Base-by-base conservation (phyloP, 2,888 invertebrate genomes). In the Dolichopus griseipennis region DNA sequence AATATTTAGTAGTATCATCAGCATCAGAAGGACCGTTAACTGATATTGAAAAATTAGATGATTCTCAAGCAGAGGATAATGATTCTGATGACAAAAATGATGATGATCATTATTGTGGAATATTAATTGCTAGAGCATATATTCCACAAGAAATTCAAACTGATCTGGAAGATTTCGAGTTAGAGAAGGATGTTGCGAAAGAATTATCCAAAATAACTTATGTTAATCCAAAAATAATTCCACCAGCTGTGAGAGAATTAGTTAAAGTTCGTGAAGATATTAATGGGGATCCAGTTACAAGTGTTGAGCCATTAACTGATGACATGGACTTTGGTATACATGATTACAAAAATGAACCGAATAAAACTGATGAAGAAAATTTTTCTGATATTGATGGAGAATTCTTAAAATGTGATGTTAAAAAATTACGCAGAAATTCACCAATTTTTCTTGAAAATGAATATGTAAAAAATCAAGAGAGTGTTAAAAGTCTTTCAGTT, bases 11-110 rank as follows among this genome's bases (percentile, higher is more conserved):
- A 65, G 71, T 77, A 3, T 69, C 72, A 7, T 63, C 71, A 3
- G 73, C 71, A 43, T 66, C 66, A 21, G 82, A 82, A 41, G 82
- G 82, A 64, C 79, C 78, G 1, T 27, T 81, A 2, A 84, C 84
- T 7, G 84, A 85, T 73, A 75, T 82, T 20, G 84, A 84, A 74
- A 80, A 81, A 71, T 74, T 84, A n/a, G 80, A 83, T 67, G 77
- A 80, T 43, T 79, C 80, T 0, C 75, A 76, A 0, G 78, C 76
- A n/a, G 75, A 74, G 20, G 78, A 69, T 15, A 67, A 64, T 21
- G 33, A 2, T 7, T 15, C 15, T 20, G 37, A 61, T 20, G 76
- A 77, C 10, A 73, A 75, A 66, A 75, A 75, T n/a, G 76, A 77
- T 70, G 73, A 75, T 61, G 78, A 80, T 41, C 79, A 79, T 8